phyloP scores from a whole-genome alignment of 2,888 invertebrate species.

The Scaptomyza cyrtandrae region DNA sequence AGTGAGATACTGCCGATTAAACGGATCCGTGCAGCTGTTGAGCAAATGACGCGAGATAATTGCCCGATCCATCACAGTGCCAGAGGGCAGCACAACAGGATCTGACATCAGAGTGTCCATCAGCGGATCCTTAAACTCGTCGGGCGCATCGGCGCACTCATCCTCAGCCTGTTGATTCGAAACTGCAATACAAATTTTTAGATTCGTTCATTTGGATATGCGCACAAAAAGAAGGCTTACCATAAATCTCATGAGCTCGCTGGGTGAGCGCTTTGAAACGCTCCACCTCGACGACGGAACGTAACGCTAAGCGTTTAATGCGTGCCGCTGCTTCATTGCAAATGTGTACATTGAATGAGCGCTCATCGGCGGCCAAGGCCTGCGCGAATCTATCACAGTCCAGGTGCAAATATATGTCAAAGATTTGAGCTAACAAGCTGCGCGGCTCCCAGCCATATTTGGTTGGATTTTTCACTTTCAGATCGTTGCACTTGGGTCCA shows the following conservation, averaged over 20 bases:
- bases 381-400: slow-evolving; percentile 96
- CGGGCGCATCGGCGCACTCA: slow-evolving; percentile 97
- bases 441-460: slow-evolving; percentile 99
- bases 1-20: slow-evolving; percentile 96
- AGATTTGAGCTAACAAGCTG: slow-evolving; percentile 94
- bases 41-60: slow-evolving; percentile 96
- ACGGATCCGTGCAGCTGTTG: slow-evolving; percentile 98
- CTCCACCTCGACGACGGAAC: slow-evolving; percentile 93
- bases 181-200: slow-evolving; percentile 82
- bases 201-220: too few relatives aligned
- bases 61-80: slow-evolving; percentile 96
- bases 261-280: slow-evolving; percentile 92
- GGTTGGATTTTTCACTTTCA: slow-evolving; percentile 96
- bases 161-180: slow-evolving; percentile 94
- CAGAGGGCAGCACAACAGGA: slow-evolving; percentile 96
- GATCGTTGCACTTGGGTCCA: slow-evolving; percentile 96
- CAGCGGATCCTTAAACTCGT: slow-evolving; percentile 97
- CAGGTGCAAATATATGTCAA: slow-evolving; percentile 98
- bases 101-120: slow-evolving; percentile 99
- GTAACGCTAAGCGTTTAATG: slow-evolving; percentile 92
- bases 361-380: slow-evolving; percentile 97
- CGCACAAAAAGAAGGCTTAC: slow-evolving; percentile 75
- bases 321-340: slow-evolving; percentile 95
- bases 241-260: slow-evolving; percentile 91
- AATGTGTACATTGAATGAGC: slow-evolving; percentile 96